Evolutionary conservation across 2,797 vertebrate species (phyloP), one percentile per base, ranked within the genome.

Genomic region (Cetoscarus ocellatus): DNA sequence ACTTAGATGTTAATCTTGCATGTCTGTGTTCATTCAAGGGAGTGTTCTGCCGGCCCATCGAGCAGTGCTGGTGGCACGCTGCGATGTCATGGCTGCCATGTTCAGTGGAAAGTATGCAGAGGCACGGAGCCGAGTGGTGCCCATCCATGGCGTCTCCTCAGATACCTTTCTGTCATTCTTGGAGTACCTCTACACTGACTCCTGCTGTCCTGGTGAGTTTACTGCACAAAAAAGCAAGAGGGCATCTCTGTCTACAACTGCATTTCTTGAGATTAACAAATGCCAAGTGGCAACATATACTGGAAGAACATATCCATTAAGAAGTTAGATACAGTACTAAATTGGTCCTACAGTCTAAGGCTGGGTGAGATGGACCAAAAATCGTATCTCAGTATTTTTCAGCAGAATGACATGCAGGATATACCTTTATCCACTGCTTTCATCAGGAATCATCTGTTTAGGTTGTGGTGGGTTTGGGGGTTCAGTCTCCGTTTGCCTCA

Each of bases 71-170:
- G 96, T 97, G 70, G 97, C 97, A 4, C 97, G 97, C 62, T 99
- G 97, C 67, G 96, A 98, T 19, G 97, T 99, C 69, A 99, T 99
- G 98, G 97, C 98, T 1, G 97, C 97, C 83, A 98, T 99, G 97
- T 98, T 99, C 82, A 99, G 96, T 17, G 98, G 97, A 11, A 98
- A 96, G 82, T 99, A 99, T 19, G 93, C 97, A 17, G 98, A 99
- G 93, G 96, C 97, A 14, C 95, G 96, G 38, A 97, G 95, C 60
- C 70, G 96, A 67, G 95, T 97, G 84, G 95, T 99, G 84, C 97
- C 98, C 48, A 97, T 99, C 64, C 95, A 98, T 0, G 97, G 97
- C 0, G 95, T 98, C 83, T 98, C 97, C 80, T 98, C 97, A n/a
- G 97, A 99, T 79, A 98, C 97, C 62, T 99, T 99, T 87, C 93